Base-by-base conservation (phyloP, 2,888 invertebrate genomes). In the Nebria salina region DNA sequence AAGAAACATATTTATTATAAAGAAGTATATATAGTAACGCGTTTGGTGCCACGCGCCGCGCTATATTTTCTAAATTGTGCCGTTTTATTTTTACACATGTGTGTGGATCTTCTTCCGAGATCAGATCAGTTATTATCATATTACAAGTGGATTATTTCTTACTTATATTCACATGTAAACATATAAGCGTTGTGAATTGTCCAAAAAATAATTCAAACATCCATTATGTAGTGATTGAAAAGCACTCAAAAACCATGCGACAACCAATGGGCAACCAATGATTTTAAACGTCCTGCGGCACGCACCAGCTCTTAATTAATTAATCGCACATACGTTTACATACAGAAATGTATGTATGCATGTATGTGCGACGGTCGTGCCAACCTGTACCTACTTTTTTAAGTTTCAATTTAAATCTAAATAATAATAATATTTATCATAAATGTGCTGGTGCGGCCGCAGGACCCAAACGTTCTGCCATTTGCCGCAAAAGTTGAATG, bases 1-100 rank as follows among this genome's bases (percentile, higher is more conserved):
- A 85, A 87, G 87, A 87, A 88, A 88, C 88, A 88, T 88, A 88
- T 88, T 86, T 87, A 82, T 82, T 82, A 82, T 82, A 75, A 82
- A 77, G 68, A 82, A 75, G 78, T 82, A 80, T 75, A 75, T 75
- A 75, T 54, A 75, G 75, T 75, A 64, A 70, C 79, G 80, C 80
- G 80, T 65, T 25, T 65, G 74, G 66, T 64, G 66, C 74, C 68
- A 73, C 79, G 79, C 74, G 66, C 74, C 75, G 41, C 79, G 79
- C 74, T 78, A 79, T 79, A 79, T 79, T 79, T 79, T 79, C 79
- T 74, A 79, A 79, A 80, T 80, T 80, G 75, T 80, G 80, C 80
- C 74, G 80, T 75, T 80, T 80, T 80, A 80, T 80, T 80, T 80
- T 75, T 80, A 72, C 80, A 80, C 80, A 80, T 64, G 86, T 87